A percentile compares a stretch with the other conserved stretches of the same genome.
These are phyloP conservation scores for Lagorchestes hirsutus DNA, from an alignment of 2,797 vertebrate species.

Conservation along the genomic window DNA sequence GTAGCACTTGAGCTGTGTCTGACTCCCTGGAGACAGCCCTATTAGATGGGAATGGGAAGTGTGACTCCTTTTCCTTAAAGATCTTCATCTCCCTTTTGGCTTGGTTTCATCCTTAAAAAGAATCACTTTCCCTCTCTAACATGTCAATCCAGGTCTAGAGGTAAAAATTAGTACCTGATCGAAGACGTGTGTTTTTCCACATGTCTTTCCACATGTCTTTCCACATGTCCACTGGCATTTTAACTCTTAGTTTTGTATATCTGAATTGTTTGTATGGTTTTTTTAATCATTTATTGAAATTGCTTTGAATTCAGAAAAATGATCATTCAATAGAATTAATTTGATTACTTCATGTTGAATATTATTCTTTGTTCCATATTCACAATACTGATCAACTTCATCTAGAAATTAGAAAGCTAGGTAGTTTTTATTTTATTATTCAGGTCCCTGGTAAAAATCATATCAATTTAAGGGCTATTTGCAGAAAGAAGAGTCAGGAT, in stretches of 20 bases:
- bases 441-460: background rate
- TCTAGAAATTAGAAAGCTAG: background rate
- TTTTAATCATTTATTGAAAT: background rate
- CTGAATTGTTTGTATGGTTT: background rate
- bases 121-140: background rate
- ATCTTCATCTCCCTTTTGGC: background rate
- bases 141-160: background rate
- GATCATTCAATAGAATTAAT: background rate
- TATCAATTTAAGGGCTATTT: background rate
- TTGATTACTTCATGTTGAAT: background rate
- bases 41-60: background rate
- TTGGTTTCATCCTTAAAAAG: background rate
- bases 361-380: background rate
- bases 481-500: background rate
- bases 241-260: background rate
- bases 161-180: background rate
- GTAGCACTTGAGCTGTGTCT: background rate
- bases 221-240: background rate
- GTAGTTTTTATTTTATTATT: background rate
- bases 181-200: background rate
- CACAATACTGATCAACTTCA: background rate
- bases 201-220: background rate
- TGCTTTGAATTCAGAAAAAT: background rate
- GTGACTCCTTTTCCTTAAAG: background rate
- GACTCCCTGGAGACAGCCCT: background rate